Percentiles rank a stretch among this genome's conserved stretches.
Conservation (phyloP, 2,888 invertebrate genomes). For the Mamestra brassicae region DNA sequence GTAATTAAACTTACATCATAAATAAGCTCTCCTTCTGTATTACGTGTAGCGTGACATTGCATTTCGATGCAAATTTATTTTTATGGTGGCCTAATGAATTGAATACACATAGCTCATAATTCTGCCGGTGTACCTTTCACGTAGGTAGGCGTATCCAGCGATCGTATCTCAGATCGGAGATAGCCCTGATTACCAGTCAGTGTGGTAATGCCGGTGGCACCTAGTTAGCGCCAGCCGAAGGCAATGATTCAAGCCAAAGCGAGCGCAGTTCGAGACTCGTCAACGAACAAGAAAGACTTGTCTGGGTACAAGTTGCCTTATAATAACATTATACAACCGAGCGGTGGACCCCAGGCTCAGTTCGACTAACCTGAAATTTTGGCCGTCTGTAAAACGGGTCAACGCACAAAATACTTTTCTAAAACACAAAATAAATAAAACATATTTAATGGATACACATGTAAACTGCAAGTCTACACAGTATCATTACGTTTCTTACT, state of each 20-base stretch:
- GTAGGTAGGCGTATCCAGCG: constrained; percentile 60
- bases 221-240: constrained; percentile 71
- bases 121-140: constrained; percentile 50
- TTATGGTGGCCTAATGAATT: constrained; percentile 38
- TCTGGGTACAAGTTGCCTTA: constrained; percentile 70
- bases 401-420: constrained; percentile 1
- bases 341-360: not conserved
- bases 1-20: constrained; percentile 25
- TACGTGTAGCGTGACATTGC: constrained; percentile 46
- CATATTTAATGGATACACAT: constrained; percentile 14
- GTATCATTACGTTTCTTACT: constrained; percentile 24
- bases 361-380: constrained; percentile 23
- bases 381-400: not conserved
- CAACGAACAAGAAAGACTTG: constrained; percentile 77
- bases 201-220: constrained; percentile 70
- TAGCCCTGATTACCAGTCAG: constrained; percentile 66
- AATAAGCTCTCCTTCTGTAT: constrained; percentile 17
- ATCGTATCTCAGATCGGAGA: constrained; percentile 66
- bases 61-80: constrained; percentile 44
- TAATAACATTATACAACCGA: constrained; percentile 47
- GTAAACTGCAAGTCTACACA: constrained; percentile 22
- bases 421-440: not conserved
- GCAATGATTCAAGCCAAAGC: constrained; percentile 64
- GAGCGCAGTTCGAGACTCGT: constrained; percentile 65
- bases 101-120: constrained; percentile 50